Percentiles rank a stretch among this genome's conserved stretches.
phyloP scores from a whole-genome alignment of 2,113 vertebrate genomes.

The Scatophagus argus region DNA sequence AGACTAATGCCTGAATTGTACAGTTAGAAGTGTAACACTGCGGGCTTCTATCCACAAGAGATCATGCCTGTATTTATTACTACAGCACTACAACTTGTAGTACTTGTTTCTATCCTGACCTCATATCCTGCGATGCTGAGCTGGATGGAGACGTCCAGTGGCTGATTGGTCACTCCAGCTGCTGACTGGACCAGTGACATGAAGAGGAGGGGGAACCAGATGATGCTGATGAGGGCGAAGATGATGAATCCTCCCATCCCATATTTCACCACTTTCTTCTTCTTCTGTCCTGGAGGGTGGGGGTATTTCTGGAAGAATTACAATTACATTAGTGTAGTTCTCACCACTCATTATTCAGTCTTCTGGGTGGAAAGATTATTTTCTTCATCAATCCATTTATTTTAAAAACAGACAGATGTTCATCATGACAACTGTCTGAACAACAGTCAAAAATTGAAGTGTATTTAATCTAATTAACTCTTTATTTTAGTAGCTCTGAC shows the following conservation, averaged over 20 bases:
- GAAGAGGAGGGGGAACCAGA: conserved; percentile 86
- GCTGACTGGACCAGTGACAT: conserved; percentile 83
- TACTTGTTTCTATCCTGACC: conserved; percentile 51
- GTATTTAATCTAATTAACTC: too few relatives aligned
- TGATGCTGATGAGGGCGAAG: conserved; percentile 77
- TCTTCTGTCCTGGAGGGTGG: conserved; percentile 83
- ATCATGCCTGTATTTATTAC: not conserved
- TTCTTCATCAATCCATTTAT: too few relatives aligned
- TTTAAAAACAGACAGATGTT: too few relatives aligned
- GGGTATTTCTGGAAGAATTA: conserved; percentile 83
- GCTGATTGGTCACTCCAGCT: conserved; percentile 82
- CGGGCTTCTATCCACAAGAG: not conserved
- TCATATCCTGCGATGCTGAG: conserved; percentile 82
- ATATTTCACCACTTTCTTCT: conserved; percentile 84
- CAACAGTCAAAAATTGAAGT: too few relatives aligned
- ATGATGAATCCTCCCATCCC: conserved; percentile 82
- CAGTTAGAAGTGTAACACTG: not conserved
- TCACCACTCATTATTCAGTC: not conserved
- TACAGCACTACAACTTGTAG: not conserved
- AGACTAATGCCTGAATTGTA: not conserved
- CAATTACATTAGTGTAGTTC: not conserved
- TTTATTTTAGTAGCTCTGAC: not conserved
- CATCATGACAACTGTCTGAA: too few relatives aligned
- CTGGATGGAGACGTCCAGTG: conserved; percentile 81
- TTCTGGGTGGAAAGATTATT: not conserved